Percentiles rank a stretch among this genome's conserved stretches.
Evolutionary conservation across 2,888 invertebrate genomes (phyloP).

Genomic region (Tetheella fluctuosa): DNA sequence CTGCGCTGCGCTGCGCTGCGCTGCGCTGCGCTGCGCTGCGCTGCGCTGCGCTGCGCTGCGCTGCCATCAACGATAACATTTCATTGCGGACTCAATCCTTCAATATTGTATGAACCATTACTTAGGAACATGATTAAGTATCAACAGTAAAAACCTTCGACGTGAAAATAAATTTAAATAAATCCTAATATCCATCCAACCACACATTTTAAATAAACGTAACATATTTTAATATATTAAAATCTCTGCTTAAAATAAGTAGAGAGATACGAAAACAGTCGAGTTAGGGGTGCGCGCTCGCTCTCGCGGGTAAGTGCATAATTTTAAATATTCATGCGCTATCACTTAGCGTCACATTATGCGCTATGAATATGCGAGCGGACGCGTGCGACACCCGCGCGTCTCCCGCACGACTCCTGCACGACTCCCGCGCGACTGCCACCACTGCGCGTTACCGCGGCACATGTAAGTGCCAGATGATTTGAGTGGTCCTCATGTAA

Average conservation of each 20-base stretch:
- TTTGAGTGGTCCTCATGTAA: not conserved
- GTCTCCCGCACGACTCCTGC: not conserved
- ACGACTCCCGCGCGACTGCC: not conserved
- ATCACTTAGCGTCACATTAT: conserved; percentile 40
- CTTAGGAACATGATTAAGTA: not conserved
- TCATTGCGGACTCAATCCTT: not conserved
- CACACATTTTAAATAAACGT: not conserved
- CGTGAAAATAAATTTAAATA: not conserved
- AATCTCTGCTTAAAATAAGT: conserved; percentile 7
- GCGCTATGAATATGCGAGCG: conserved; percentile 47
- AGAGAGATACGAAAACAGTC: not conserved
- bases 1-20: not conserved
- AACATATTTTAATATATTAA: conserved; percentile 5
- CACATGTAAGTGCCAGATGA: not conserved
- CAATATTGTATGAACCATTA: not conserved
- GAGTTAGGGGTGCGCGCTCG: conserved; percentile 13
- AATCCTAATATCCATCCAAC: not conserved
- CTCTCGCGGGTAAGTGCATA: conserved; percentile 37
- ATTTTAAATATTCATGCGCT: conserved; percentile 47
- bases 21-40: not conserved
- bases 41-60: not conserved
- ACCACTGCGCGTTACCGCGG: not conserved
- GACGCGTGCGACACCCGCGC: conserved; percentile 15
- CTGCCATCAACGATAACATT: not conserved
- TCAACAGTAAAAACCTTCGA: not conserved